A percentile compares a stretch with the other conserved stretches of the same genome.
These are phyloP conservation scores for Patella depressa DNA, from an alignment of 2,888 invertebrate species.

Conservation along the genomic window DNA sequence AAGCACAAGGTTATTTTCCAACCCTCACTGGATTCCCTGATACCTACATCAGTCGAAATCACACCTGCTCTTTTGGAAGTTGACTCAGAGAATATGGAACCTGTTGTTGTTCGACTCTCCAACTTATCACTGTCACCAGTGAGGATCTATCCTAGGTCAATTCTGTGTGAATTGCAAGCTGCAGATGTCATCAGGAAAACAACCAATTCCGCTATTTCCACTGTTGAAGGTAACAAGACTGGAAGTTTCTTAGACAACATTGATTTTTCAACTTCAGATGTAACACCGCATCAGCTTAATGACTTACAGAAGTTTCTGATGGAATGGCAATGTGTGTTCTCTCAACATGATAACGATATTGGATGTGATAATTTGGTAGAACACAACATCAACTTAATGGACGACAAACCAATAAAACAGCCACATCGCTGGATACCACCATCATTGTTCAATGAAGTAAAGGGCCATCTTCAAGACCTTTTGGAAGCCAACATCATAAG, in stretches of 20 bases:
- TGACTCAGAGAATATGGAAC: not conserved
- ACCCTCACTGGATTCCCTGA: not conserved
- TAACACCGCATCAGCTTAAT: not conserved
- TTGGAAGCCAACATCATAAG: conserved; percentile 25
- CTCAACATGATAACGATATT: conserved; percentile 14
- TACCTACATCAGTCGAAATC: not conserved
- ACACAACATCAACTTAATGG: conserved; percentile 28
- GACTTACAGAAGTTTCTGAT: not conserved
- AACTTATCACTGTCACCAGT: not conserved
- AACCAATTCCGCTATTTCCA: not conserved
- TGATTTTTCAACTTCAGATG: not conserved
- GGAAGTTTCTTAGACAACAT: not conserved
- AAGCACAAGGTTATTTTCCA: conserved; percentile 1
- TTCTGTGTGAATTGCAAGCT: not conserved
- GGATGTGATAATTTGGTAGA: conserved; percentile 24
- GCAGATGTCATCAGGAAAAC: not conserved
- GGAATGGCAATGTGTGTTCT: not conserved
- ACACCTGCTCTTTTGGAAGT: conserved; percentile 2
- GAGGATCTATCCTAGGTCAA: not conserved
- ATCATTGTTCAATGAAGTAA: conserved; percentile 29
- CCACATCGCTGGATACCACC: conserved; percentile 27
- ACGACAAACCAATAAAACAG: conserved; percentile 27
- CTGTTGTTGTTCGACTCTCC: not conserved
- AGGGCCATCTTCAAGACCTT: conserved; percentile 32
- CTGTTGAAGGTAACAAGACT: not conserved